Evolutionary conservation across 2,113 vertebrate species (phyloP).

Genomic region (Heloderma charlesbogerti): DNA sequence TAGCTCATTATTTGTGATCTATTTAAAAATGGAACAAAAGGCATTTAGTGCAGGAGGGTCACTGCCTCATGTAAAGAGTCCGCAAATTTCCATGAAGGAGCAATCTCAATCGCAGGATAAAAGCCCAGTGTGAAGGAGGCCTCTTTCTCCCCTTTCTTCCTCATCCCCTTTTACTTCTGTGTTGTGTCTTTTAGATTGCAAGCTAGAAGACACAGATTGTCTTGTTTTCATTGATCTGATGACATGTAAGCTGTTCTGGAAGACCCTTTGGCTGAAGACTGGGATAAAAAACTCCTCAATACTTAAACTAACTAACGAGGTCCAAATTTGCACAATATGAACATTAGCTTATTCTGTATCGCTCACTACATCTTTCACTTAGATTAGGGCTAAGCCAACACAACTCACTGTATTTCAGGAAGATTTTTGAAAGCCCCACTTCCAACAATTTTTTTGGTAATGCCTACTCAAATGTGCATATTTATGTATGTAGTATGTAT

Average conservation of each 20-base stretch:
- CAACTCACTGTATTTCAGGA: neutral
- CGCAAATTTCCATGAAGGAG: too few species aligned
- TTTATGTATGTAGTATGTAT: too few species aligned
- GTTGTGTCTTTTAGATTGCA: neutral
- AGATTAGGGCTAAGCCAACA: neutral
- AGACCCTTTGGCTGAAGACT: neutral
- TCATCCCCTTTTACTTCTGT: neutral
- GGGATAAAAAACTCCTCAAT: neutral
- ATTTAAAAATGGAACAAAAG: too few species aligned
- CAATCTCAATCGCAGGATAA: too few species aligned
- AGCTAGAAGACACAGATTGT: neutral
- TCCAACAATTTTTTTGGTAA: neutral
- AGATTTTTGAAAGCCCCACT: neutral
- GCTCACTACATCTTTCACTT: neutral
- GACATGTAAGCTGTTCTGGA: neutral
- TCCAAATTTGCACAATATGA: neutral
- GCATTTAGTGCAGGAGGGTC: too few species aligned
- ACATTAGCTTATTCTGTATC: neutral
- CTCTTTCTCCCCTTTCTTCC: neutral
- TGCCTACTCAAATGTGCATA: neutral
- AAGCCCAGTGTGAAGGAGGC: too few species aligned
- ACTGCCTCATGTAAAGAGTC: too few species aligned
- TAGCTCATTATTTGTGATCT: too few species aligned
- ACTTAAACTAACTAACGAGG: neutral
- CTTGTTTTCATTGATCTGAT: neutral